Conservation (phyloP, 2,797 vertebrate genomes). For the Pagetopsis macropterus region DNA sequence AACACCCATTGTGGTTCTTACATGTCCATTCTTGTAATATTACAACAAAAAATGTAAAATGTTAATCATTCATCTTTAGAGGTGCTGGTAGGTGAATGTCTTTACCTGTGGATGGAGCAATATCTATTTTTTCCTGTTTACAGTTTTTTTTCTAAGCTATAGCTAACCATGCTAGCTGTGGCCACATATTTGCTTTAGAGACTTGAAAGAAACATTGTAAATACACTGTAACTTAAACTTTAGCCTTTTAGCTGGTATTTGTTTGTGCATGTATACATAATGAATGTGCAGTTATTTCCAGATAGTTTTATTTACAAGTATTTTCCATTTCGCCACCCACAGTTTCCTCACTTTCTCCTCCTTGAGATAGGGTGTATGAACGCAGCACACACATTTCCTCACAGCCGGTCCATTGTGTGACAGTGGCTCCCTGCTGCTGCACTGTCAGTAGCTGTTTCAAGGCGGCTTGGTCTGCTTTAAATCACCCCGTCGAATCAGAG, state of each 20-base stretch:
- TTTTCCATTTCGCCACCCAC: neutral
- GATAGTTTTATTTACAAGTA: neutral
- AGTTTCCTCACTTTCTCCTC: neutral
- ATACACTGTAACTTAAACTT: neutral
- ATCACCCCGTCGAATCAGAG: slow-evolving; percentile 51
- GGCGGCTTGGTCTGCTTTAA: slow-evolving; percentile 51
- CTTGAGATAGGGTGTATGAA: slow-evolving; percentile 27
- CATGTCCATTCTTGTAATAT: neutral
- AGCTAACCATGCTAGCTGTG: neutral
- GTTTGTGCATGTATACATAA: neutral
- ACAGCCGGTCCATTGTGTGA: slow-evolving; percentile 43
- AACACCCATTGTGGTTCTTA: neutral
- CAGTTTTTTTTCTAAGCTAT: neutral
- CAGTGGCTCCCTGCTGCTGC: slow-evolving; percentile 50
- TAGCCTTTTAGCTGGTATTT: neutral
- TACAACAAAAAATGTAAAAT: neutral
- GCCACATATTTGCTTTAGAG: neutral
- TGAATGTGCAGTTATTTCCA: neutral
- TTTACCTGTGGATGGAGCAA: neutral
- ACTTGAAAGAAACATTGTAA: neutral
- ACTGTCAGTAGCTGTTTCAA: slow-evolving; percentile 58
- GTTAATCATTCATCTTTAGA: neutral
- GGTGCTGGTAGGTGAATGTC: neutral
- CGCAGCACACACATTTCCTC: slow-evolving; percentile 42
- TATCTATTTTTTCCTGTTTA: neutral